Evolutionary conservation across 1,140 invertebrate species (phyloP).

Genomic region (Drosophila ercepeae): DNA sequence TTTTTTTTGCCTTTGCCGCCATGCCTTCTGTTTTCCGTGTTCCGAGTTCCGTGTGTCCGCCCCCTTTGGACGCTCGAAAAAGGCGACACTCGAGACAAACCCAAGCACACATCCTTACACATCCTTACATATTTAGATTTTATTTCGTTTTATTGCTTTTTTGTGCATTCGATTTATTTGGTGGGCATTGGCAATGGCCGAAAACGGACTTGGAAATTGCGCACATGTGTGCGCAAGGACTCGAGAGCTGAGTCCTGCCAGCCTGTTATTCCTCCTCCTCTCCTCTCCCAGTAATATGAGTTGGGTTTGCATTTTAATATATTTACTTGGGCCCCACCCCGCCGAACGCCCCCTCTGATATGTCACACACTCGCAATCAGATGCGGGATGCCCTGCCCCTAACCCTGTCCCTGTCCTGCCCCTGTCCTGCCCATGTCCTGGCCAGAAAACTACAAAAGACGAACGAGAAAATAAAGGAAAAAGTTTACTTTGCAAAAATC

Average conservation of each 20-base stretch:
- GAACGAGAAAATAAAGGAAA: conserved; percentile 54
- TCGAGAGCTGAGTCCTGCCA: conserved; percentile 44
- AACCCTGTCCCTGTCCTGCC: conserved; percentile 2
- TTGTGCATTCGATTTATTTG: conserved; percentile 82
- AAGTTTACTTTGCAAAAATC: conserved; percentile 82
- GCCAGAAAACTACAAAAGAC: conserved; percentile 70
- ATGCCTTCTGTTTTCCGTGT: conserved; percentile 32
- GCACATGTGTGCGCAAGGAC: conserved; percentile 80
- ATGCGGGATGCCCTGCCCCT: conserved; percentile 51
- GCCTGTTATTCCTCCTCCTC: neutral
- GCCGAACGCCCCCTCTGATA: conserved; percentile 31
- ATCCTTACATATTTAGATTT: conserved; percentile 75
- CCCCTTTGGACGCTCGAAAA: conserved; percentile 39
- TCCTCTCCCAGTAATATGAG: conserved; percentile 63
- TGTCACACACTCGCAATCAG: conserved; percentile 79
- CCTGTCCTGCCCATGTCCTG: neutral
- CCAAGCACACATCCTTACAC: conserved; percentile 4
- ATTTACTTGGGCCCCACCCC: conserved; percentile 43
- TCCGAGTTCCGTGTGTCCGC: conserved; percentile 23
- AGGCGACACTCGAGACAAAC: conserved; percentile 57
- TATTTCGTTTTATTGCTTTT: conserved; percentile 82
- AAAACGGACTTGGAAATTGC: conserved; percentile 81
- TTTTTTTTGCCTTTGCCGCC: conserved; percentile 25
- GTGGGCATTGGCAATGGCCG: conserved; percentile 69
- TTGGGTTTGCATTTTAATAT: conserved; percentile 83